Percentiles rank a stretch among this genome's conserved stretches.
Conservation (phyloP, 1,140 invertebrate species). For the Mesaphorura yosii region DNA sequence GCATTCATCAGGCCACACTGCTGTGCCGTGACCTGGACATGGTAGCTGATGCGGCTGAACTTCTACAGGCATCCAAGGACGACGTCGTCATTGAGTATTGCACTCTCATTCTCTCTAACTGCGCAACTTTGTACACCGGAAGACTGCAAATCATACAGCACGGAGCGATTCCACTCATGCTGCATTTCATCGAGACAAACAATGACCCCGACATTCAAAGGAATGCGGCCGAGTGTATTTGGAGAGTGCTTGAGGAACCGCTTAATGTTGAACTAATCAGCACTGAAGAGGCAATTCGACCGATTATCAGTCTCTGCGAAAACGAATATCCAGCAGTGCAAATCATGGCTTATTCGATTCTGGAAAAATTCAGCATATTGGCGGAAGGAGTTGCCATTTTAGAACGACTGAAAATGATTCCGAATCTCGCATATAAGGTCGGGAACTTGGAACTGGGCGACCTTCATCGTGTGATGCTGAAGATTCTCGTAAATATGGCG, state of each 20-base stretch:
- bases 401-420: constrained; percentile 11
- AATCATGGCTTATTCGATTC: constrained; percentile 11
- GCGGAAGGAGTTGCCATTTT: constrained; percentile 8
- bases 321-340: constrained; percentile 21
- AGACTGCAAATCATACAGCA: constrained; percentile 22
- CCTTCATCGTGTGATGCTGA: constrained; percentile 13
- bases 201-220: constrained; percentile 21
- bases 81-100: constrained; percentile 22
- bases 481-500: constrained; percentile 12
- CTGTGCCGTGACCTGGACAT: constrained; percentile 7
- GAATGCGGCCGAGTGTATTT: constrained; percentile 23
- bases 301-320: constrained; percentile 8
- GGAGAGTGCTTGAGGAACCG: constrained; percentile 20
- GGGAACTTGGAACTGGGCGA: constrained; percentile 8
- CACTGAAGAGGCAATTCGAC: neutral
- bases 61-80: constrained; percentile 11
- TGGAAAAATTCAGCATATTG: constrained; percentile 8
- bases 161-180: constrained; percentile 1
- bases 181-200: constrained; percentile 7
- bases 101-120: constrained; percentile 5
- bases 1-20: constrained; percentile 13
- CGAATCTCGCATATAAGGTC: constrained; percentile 8
- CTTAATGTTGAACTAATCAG: constrained; percentile 11
- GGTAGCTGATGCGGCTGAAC: constrained; percentile 7
- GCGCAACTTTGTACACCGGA: constrained; percentile 23